phyloP scores from a whole-genome alignment of 2,888 invertebrate species.

The Dyspetes luteomarginatus region DNA sequence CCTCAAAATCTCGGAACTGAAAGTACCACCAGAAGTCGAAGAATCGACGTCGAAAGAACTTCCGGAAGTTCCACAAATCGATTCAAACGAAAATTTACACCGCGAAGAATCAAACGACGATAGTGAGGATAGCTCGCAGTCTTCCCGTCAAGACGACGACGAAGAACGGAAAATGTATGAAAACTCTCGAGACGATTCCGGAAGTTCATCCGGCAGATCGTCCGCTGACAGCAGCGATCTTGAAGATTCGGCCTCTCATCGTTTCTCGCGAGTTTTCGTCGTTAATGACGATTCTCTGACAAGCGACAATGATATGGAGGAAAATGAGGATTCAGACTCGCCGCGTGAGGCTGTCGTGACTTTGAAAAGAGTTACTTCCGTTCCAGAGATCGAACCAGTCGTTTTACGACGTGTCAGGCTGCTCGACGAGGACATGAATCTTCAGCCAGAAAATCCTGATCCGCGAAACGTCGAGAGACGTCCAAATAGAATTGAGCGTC shows the following conservation, averaged over 20 bases:
- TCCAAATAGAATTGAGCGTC: slow-evolving; percentile 43
- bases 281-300: slow-evolving; percentile 81
- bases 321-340: slow-evolving; percentile 77
- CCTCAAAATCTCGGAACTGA: background rate
- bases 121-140: slow-evolving; percentile 43
- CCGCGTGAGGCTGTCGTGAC: slow-evolving; percentile 74
- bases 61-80: background rate
- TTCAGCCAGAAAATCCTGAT: slow-evolving; percentile 32
- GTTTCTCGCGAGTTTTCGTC: slow-evolving; percentile 82
- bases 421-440: slow-evolving; percentile 73
- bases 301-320: slow-evolving; percentile 80
- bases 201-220: slow-evolving; percentile 81
- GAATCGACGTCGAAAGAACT: slow-evolving; percentile 17
- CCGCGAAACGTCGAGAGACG: slow-evolving; percentile 34
- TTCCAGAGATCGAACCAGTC: slow-evolving; percentile 76
- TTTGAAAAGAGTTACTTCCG: slow-evolving; percentile 73
- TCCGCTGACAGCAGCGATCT: slow-evolving; percentile 82
- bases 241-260: slow-evolving; percentile 80
- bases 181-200: slow-evolving; percentile 77
- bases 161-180: slow-evolving; percentile 75
- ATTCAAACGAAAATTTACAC: background rate
- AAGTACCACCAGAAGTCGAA: slow-evolving; percentile 30
- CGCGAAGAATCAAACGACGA: slow-evolving; percentile 50
- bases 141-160: slow-evolving; percentile 47
- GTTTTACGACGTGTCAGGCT: slow-evolving; percentile 76